A percentile compares a stretch with the other conserved stretches of the same genome.
Conservation (phyloP, 2,113 vertebrate species). For the Andinoacara biseriatus region DNA sequence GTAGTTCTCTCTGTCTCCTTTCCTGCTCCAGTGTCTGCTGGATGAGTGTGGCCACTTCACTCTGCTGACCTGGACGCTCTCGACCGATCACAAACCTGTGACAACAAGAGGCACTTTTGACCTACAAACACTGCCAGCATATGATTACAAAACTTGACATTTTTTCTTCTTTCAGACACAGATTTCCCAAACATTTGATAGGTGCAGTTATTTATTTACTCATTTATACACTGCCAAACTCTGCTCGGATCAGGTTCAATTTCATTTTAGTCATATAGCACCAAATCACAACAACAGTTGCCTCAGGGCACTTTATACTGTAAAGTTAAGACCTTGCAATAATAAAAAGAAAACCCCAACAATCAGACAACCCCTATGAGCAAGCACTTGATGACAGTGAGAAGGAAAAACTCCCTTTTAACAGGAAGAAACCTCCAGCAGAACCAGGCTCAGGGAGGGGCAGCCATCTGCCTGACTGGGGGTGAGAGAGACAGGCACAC, state of each 20-base stretch:
- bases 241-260: neutral
- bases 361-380: no score
- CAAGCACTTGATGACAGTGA: no score
- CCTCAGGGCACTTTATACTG: no score
- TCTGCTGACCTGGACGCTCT: conserved; percentile 96
- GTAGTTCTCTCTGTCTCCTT: conserved; percentile 91
- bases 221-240: neutral
- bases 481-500: no score
- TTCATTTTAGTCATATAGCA: no score
- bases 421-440: no score
- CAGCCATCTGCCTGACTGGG: no score
- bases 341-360: no score
- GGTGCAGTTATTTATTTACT: neutral
- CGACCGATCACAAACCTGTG: conserved; percentile 95
- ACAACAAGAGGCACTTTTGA: conserved; percentile 50
- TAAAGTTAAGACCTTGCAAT: no score
- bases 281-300: no score
- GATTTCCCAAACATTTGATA: neutral
- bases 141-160: neutral
- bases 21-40: conserved; percentile 98
- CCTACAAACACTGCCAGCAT: neutral
- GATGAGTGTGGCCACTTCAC: conserved; percentile 96
- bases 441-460: no score
- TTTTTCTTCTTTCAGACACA: neutral
- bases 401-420: no score